Evolutionary conservation across 2,113 vertebrate species (phyloP), one percentile per base, ranked within the genome.

Genomic region (Alouatta palliata): DNA sequence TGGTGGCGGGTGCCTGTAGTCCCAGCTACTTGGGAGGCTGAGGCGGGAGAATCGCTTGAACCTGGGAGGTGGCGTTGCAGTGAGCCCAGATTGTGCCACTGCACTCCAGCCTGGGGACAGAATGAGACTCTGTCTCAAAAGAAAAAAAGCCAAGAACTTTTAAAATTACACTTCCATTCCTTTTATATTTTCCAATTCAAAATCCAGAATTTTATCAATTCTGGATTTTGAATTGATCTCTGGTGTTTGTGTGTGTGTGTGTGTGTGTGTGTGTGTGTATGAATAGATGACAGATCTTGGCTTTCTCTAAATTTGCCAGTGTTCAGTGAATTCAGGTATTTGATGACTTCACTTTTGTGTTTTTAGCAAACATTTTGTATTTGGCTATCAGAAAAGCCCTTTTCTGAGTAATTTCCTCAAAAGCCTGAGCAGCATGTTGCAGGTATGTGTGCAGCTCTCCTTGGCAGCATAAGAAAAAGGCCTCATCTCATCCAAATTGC

Each of bases 101-200:
- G 45, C 45, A 45, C 45, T 45, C 45, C 45, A 45, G 45, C 45
- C 45, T 45, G 45, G 45, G 1, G 45, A 45, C 45, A 45, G 45
- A 45, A 45, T 8, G 8, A 45, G 45, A 45, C 8, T 45, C 45
- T 45, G 45, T 45, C 45, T 45, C 45, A 45, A 45, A 52, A 68
- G 19, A 81, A 93, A 87, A 87, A 96, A 88, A 91, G 43, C 11
- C 64, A 56, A 80, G 86, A 90, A 82, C 40, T 77, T 94, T 84
- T 80, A 12, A 76, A 77, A 66, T 32, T 76, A 61, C 32, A 35
- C 12, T 84, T 90, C 87, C 9, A 37, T 90, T 43, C 56, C 16
- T 93, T 95, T 84, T 93, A 14, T n/a, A n/a, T n/a, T n/a, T n/a
- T n/a, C n/a, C n/a, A n/a, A n/a, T n/a, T n/a, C n/a, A n/a, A n/a